Base-by-base conservation (phyloP, 2,797 vertebrate species). In the Mus spretus region DNA sequence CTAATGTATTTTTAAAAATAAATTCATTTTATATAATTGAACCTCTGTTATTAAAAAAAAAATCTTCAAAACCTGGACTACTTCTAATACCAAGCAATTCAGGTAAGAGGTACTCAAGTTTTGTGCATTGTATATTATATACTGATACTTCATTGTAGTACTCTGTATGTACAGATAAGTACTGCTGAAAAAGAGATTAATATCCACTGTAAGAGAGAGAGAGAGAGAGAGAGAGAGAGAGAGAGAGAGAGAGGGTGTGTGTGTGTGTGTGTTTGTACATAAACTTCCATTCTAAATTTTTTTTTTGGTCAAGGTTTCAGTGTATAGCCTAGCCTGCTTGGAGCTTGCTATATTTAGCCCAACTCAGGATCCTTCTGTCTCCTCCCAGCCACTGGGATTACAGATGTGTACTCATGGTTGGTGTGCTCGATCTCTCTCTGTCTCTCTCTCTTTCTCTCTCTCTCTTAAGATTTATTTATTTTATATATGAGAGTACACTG, bases 1-100 rank as follows among this genome's bases (percentile, higher is more conserved):
- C 17, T 77, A 59, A 40, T 91, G 14, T 94, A 61, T 34, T 94
- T 78, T 82, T 74, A 72, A 90, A 91, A 47, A 34, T 12, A 20
- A 85, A 26, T 61, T 63, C 3, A 83, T 92, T 4, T 26, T 26
- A 13, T 47, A 59, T 92, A 83, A 92, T 9, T 83, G 12, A 95
- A 89, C 24, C 13, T 50, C 7, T 50, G 6, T 50, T 50, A 50
- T 10, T 50, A 50, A 50, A 50, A 50, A 50, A 50, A 50, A 50
- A 50, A 50, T 3, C 55, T 40, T 34, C 22, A 26, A 59, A 81
- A 82, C 22, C 22, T 61, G n/a, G n/a, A 57, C 37, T 81, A 81
- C 34, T 57, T 81, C 12, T 81, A 57, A 57, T 81, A 57, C 34
- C 53, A 57, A 57, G 20, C 79, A 37, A 3, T 81, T 81, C 34